Percentiles rank a stretch among this genome's conserved stretches.
Evolutionary conservation across 1,140 invertebrate species (phyloP).

Genomic region (Leptopilina boulardi): DNA sequence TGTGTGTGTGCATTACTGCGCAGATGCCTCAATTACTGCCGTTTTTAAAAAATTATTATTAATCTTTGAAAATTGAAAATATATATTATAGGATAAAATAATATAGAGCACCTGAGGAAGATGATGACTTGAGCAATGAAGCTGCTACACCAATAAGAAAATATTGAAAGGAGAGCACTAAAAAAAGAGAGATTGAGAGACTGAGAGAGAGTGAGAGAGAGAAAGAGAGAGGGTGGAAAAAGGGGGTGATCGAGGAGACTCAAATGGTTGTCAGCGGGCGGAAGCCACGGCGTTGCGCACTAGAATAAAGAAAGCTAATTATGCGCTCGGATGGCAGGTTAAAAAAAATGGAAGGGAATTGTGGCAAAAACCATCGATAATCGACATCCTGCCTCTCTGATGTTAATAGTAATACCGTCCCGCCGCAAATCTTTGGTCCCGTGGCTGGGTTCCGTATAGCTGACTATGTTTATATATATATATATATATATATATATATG

Average conservation of each 20-base stretch:
- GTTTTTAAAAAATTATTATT: no score
- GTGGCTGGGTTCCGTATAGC: constrained; percentile 1
- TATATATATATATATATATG: background rate
- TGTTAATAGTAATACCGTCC: constrained; percentile 8
- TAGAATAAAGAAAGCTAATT: constrained; percentile 71
- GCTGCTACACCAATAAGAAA: constrained; percentile 51
- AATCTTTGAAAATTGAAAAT: no score
- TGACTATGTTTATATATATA: background rate
- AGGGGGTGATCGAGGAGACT: constrained; percentile 32
- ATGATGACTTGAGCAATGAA: constrained; percentile 1
- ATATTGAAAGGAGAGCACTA: background rate
- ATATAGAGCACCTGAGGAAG: background rate
- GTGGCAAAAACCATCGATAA: constrained; percentile 62
- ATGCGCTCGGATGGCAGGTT: constrained; percentile 54
- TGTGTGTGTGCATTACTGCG: no score
- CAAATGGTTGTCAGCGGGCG: constrained; percentile 54
- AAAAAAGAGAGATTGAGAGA: constrained; percentile 36
- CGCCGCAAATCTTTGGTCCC: constrained; percentile 32
- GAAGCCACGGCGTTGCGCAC: constrained; percentile 61
- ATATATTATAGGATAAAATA: no score
- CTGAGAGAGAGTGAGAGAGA: constrained; percentile 31
- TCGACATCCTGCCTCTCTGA: constrained; percentile 62
- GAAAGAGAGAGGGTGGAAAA: constrained; percentile 34
- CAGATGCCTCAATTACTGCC: no score
- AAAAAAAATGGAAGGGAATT: constrained; percentile 44